Evolutionary conservation across 92 coral and sea anemone species (phyloP).

Genomic region (Muricea muricata): DNA sequence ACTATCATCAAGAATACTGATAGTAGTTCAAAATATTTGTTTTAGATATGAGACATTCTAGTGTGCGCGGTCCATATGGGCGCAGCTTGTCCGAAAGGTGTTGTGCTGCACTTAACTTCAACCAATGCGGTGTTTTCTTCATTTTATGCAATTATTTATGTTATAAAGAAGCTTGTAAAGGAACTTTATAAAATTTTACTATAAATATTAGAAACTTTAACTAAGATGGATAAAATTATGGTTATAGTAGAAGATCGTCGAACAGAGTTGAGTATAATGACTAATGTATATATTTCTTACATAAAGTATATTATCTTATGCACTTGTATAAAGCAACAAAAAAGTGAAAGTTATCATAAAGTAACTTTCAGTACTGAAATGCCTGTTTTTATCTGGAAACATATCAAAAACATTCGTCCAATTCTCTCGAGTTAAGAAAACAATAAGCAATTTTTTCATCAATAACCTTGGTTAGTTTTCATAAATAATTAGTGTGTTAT

Average conservation of each 20-base stretch:
- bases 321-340: background rate
- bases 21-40: too few species aligned
- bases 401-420: background rate
- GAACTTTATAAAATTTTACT: too few species aligned
- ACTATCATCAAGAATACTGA: background rate
- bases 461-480: background rate
- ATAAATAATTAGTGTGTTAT: slow-evolving; percentile 9
- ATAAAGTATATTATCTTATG: background rate
- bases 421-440: background rate
- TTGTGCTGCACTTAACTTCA: too few species aligned
- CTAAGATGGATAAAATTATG: too few species aligned
- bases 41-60: too few species aligned
- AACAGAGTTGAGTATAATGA: too few species aligned
- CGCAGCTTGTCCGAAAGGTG: background rate
- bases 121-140: background rate
- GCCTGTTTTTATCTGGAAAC: background rate
- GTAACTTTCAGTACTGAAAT: background rate
- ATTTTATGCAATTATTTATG: background rate
- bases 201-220: too few species aligned
- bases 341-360: background rate
- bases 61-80: background rate
- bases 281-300: too few species aligned
- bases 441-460: background rate
- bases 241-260: too few species aligned
- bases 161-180: too few species aligned